Conservation (phyloP, 2,888 invertebrate genomes). For the Conchocele bisecta region DNA sequence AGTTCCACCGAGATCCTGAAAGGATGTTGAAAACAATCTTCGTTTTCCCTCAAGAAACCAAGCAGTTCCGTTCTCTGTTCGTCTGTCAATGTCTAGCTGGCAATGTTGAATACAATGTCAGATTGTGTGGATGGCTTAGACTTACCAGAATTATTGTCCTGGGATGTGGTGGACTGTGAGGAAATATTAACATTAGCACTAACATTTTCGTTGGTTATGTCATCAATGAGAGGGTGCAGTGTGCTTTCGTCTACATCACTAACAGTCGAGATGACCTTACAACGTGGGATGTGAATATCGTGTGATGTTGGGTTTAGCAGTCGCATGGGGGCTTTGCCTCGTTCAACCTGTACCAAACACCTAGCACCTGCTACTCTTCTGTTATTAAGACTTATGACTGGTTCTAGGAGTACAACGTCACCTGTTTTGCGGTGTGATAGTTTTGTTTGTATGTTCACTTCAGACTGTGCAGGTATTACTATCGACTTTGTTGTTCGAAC, state of each 20-base stretch:
- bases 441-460: background rate
- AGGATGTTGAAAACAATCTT: constrained; percentile 1
- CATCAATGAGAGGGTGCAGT: no score
- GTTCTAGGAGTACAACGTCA: background rate
- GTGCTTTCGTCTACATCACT: constrained; percentile 5
- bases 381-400: background rate
- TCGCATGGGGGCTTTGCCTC: background rate
- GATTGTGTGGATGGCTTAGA: no score
- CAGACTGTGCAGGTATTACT: background rate
- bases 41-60: background rate
- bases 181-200: no score
- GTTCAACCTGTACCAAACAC: background rate
- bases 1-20: background rate
- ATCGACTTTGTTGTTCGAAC: background rate
- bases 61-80: constrained; percentile 5
- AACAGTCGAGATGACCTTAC: constrained; percentile 4
- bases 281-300: background rate
- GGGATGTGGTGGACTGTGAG: no score
- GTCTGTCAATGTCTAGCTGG: no score
- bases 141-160: no score
- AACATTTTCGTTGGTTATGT: no score
- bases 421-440: background rate
- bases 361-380: constrained; percentile 3
- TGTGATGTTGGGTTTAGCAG: background rate
- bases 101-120: no score